Evolutionary conservation across 2,888 invertebrate species (phyloP), one percentile per base, ranked within the genome.

Genomic region (Brachycybe producta): DNA sequence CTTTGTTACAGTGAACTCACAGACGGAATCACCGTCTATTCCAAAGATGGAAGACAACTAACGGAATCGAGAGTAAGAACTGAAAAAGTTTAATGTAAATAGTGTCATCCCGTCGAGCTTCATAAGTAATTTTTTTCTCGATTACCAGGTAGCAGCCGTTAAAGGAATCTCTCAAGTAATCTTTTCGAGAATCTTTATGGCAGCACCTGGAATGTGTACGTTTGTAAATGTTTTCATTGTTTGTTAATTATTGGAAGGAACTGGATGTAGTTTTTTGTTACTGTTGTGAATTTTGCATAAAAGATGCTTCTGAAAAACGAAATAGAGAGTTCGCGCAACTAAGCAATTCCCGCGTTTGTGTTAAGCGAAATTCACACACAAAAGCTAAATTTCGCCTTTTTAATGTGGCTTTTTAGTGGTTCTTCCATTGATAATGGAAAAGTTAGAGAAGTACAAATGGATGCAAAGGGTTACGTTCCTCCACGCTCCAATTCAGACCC

Each of bases 371-470:
- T n/a, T n/a, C n/a, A n/a, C n/a, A n/a, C n/a, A n/a, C n/a, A n/a
- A n/a, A n/a, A n/a, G n/a, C 15, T 15, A 8, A 8, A 26, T 15
- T 32, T 35, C 13, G 23, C 44, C 15, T 41, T 52, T 52, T 30
- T 30, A 30, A 30, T 30, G 32, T 11, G n/a, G 32, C n/a, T 51
- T 57, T 60, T 43, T 58, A 74, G 74, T 86, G 38, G 69, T 88
- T 7, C 69, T 90, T 53, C 91, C 91, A 0, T 68, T 88, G 0
- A 78, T 90, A 30, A 88, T 91, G 85, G 82, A 86, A 65, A 73
- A 75, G 34, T 65, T 90, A 49, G 90, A 90, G 63, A 78, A 72
- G 54, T 74, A 75, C 51, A 69, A 72, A 1, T 83, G 82, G 76
- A 85, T 88, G 77, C 75, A 78, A 61, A 72, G 74, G 60, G 79